These are phyloP conservation scores for Ditula angustiorana DNA, from an alignment of 2,888 invertebrate species.

Conservation along the genomic window DNA sequence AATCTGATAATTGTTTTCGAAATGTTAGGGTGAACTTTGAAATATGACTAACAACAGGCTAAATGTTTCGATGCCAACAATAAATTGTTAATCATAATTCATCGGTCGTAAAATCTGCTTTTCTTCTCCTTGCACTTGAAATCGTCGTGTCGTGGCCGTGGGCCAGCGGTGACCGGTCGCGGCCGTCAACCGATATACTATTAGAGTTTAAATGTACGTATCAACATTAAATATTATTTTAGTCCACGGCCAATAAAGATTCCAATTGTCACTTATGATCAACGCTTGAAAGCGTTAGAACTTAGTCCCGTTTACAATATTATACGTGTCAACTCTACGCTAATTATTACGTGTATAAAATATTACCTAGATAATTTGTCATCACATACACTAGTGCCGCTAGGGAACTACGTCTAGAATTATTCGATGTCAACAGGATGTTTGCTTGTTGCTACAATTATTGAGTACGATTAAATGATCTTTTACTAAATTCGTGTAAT, in stretches of 20 bases:
- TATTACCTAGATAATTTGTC: conserved; percentile 25
- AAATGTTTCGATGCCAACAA: not conserved
- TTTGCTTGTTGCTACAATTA: conserved; percentile 33
- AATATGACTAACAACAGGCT: not conserved
- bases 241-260: not conserved
- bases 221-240: not conserved
- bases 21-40: not conserved
- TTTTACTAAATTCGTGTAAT: conserved; percentile 24
- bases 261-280: not conserved
- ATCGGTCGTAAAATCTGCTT: not conserved
- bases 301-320: conserved; percentile 19
- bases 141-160: not conserved
- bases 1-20: not conserved
- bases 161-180: not conserved
- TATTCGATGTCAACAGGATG: conserved; percentile 26
- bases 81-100: not conserved
- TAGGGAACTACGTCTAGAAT: conserved; percentile 26
- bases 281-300: not conserved
- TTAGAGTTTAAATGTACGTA: not conserved
- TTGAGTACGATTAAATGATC: conserved; percentile 38
- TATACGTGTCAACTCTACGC: conserved; percentile 25
- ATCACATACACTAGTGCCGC: conserved; percentile 30
- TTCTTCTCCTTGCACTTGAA: not conserved
- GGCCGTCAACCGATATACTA: not conserved
- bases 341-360: conserved; percentile 17